Evolutionary conservation across 30 jellyfish, hydroid and myxozoan genomes (phyloP), one percentile per base, ranked within the genome.

Genomic region (Mastigias papua): DNA sequence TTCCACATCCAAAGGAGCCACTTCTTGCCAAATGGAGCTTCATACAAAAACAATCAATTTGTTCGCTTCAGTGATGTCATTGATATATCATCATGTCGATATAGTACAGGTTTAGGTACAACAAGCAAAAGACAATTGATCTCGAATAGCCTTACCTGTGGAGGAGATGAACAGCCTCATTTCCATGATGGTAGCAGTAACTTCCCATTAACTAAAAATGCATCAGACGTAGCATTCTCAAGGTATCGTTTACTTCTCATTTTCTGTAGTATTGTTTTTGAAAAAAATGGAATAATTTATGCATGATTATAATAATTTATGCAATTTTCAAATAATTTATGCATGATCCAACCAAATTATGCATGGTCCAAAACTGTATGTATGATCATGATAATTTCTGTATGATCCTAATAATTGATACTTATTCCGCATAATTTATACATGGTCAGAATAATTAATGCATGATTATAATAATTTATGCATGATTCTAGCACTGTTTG

Each of bases 1-100:
- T 62, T 93, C 7, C 97, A 93, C 62, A 69, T 93, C 31, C 98
- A 87, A 76, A 74, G 98, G 25, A 93, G 96, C 22, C 82, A 66
- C 35, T 67, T 78, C 73, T 57, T 64, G 4, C 62, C 88, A 27
- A 35, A 73, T 30, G 97, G 97, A 8, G 15, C 79, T 21, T 62
- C 92, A 15, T 80, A 70, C 73, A 93, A 93, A 85, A 81, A 89
- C 65, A 26, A 75, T 28, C 89, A 86, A 57, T 82, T 70, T 60
- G 89, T 93, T 26, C 87, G 92, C 30, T 93, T 88, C 85, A 90
- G 91, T 34, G 98, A 93, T 54, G 68, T 81, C 81, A 54, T 93
- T 10, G 96, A 93, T 74, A 19, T 93, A n/a, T 34, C 82, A 0
- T 86, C 90, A 0, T 93, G 76, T 75, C 86, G 95, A 26, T 93